Conservation (phyloP, 2,888 invertebrate species). For the Perizoma flavofasciatum region DNA sequence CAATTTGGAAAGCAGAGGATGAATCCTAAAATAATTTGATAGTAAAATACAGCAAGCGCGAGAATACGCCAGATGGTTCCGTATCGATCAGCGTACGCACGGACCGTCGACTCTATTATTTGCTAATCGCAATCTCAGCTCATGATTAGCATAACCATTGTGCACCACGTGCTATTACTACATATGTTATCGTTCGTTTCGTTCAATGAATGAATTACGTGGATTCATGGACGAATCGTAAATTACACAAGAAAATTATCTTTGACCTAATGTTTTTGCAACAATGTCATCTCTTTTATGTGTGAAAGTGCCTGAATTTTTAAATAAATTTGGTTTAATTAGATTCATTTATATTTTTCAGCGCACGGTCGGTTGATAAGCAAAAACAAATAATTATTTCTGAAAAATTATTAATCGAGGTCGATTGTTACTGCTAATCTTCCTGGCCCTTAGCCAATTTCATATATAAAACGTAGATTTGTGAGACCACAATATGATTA, state of each 20-base stretch:
- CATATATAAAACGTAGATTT: slow-evolving; percentile 31
- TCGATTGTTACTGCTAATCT: slow-evolving; percentile 28
- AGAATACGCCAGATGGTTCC: slow-evolving; percentile 64
- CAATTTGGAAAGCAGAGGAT: background rate
- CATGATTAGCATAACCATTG: slow-evolving; percentile 78
- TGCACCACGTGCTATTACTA: slow-evolving; percentile 58
- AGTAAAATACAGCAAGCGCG: slow-evolving; percentile 13
- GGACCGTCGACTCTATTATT: slow-evolving; percentile 59
- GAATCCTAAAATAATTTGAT: slow-evolving; percentile 3
- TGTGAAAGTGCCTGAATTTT: slow-evolving; percentile 2
- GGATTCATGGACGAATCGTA: background rate
- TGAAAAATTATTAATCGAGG: slow-evolving; percentile 29
- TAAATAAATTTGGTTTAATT: no score
- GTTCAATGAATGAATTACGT: slow-evolving; percentile 64
- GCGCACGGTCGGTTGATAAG: slow-evolving; percentile 8
- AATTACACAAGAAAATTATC: slow-evolving; percentile 1
- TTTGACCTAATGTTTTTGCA: slow-evolving; percentile 2
- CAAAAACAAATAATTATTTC: slow-evolving; percentile 21
- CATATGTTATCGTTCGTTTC: slow-evolving; percentile 29
- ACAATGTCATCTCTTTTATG: slow-evolving; percentile 1
- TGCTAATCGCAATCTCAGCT: slow-evolving; percentile 72
- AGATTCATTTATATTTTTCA: no score
- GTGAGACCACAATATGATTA: slow-evolving; percentile 37
- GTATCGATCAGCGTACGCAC: slow-evolving; percentile 62
- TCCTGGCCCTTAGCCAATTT: slow-evolving; percentile 31